These are phyloP conservation scores for Petrolisthes manimaculis DNA, from an alignment of 2,888 invertebrate species.

Conservation along the genomic window DNA sequence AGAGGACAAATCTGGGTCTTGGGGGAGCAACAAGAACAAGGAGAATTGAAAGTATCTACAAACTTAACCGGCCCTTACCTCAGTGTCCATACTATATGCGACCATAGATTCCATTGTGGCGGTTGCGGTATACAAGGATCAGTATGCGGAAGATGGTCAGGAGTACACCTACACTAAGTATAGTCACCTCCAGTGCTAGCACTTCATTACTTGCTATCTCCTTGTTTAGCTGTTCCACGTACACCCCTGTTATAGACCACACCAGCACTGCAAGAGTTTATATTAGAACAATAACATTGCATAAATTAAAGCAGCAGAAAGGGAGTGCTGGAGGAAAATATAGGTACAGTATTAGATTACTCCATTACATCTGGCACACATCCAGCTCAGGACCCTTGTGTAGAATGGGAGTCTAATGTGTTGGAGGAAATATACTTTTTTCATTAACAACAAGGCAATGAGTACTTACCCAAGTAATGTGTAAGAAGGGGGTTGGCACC, in stretches of 20 bases:
- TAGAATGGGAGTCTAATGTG: too few species aligned
- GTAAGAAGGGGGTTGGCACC: constrained; percentile 30
- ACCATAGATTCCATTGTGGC: constrained; percentile 6
- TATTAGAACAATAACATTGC: background rate
- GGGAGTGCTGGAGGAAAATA: too few species aligned
- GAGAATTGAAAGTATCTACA: too few species aligned
- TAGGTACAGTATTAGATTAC: too few species aligned
- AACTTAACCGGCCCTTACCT: too few species aligned
- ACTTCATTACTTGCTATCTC: background rate
- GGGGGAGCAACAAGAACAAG: too few species aligned
- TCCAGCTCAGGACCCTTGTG: too few species aligned
- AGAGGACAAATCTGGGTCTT: too few species aligned
- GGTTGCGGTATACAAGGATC: background rate
- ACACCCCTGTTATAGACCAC: background rate
- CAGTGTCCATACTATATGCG: background rate
- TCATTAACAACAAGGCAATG: too few species aligned
- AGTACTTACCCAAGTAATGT: constrained; percentile 30
- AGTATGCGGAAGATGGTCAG: background rate
- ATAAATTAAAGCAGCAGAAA: background rate
- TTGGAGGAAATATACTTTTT: too few species aligned
- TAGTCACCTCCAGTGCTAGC: background rate
- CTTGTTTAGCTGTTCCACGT: background rate
- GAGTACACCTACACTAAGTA: background rate
- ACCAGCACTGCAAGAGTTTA: constrained; percentile 4
- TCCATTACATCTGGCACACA: too few species aligned